These are phyloP conservation scores for Lethenteron reissneri DNA, from an alignment of 2,113 vertebrate species.

Conservation along the genomic window DNA sequence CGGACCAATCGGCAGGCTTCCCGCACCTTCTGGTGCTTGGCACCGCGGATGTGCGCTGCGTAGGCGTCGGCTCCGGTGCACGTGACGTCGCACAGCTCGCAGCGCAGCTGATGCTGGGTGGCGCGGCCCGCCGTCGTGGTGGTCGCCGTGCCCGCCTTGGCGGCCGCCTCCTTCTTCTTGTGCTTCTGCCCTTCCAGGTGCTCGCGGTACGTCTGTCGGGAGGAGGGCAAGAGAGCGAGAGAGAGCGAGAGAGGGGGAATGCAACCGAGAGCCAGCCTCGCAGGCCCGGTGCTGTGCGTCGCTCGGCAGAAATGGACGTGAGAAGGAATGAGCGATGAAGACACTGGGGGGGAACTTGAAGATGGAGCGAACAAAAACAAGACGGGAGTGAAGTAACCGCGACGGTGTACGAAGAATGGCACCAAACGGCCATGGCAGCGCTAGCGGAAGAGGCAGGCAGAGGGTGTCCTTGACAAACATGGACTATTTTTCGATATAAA, in stretches of 20 bases:
- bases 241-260: not conserved
- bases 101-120: slow-evolving; percentile 83
- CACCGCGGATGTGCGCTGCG: slow-evolving; percentile 84
- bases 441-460: too few species aligned
- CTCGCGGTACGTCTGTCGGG: slow-evolving; percentile 74
- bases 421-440: too few species aligned
- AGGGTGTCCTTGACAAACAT: too few species aligned
- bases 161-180: slow-evolving; percentile 87
- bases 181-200: slow-evolving; percentile 97
- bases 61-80: slow-evolving; percentile 92
- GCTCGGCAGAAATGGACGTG: not conserved
- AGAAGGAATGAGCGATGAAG: not conserved
- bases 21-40: slow-evolving; percentile 91
- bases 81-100: slow-evolving; percentile 90
- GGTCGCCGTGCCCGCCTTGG: slow-evolving; percentile 58
- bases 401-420: too few species aligned
- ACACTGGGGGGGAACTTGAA: not conserved
- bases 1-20: too few species aligned
- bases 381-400: not conserved
- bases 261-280: not conserved
- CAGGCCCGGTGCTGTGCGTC: not conserved
- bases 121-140: slow-evolving; percentile 37
- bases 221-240: not conserved
- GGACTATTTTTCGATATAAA: too few species aligned
- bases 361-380: not conserved